phyloP scores from a whole-genome alignment of 2,113 vertebrate genomes.

The Numenius arquata region DNA sequence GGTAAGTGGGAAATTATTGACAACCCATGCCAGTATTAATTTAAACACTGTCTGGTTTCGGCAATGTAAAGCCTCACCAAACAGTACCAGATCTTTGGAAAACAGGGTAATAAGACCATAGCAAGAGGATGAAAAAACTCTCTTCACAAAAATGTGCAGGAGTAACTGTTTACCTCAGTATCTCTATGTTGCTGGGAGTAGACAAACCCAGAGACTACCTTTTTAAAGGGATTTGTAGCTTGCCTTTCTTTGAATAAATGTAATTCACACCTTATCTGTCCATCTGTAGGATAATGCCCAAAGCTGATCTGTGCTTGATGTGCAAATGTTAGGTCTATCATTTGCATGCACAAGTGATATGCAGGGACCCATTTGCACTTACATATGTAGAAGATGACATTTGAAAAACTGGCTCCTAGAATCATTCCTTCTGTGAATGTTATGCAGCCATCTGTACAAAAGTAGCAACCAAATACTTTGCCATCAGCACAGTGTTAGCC shows the following conservation, averaged over 20 bases:
- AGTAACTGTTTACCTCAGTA: neutral
- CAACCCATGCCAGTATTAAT: neutral
- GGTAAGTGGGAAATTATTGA: neutral
- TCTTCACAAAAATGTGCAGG: neutral
- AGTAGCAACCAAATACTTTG: conserved; percentile 44
- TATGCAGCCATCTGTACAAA: conserved; percentile 62
- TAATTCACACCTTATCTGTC: conserved; percentile 17
- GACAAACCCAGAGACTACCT: neutral
- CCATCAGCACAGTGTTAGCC: conserved; percentile 11
- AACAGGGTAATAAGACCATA: neutral
- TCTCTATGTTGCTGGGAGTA: neutral
- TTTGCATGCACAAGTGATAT: conserved; percentile 48
- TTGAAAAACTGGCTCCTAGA: conserved; percentile 55
- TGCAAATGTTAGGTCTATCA: conserved; percentile 35
- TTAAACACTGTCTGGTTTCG: neutral
- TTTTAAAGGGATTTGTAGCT: neutral
- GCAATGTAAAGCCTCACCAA: neutral
- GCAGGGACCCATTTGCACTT: conserved; percentile 39
- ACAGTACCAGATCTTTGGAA: neutral
- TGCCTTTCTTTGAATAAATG: neutral
- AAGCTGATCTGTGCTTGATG: conserved; percentile 12
- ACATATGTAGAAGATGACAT: conserved; percentile 59
- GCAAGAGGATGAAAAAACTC: neutral
- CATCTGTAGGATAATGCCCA: conserved; percentile 41
- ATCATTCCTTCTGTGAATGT: conserved; percentile 56